Evolutionary conservation across 2,888 invertebrate species (phyloP), one percentile per base, ranked within the genome.

Genomic region (Synergus itoensis): DNA sequence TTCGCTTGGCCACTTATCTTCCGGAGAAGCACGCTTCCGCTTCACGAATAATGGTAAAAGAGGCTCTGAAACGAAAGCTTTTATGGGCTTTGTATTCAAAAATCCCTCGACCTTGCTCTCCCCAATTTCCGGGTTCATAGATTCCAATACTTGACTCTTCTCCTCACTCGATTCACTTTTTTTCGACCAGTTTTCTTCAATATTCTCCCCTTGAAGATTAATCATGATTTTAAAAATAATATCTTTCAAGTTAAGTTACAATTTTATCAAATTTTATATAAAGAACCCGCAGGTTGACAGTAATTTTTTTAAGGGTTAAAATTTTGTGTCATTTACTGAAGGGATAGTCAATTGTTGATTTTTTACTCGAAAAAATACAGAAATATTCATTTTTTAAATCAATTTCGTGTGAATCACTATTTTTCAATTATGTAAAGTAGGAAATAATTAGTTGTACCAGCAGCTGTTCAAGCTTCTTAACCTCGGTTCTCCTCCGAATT

Each of bases 351-450:
- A 60, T 60, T 12, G 60, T 60, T 60, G 18, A 2, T 11, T 60
- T 21, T 60, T 5, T 45, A 12, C 14, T 11, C 3, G 45, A 45
- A 14, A 45, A 0, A 45, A 14, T 45, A 45, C 7, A 8, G 8
- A 45, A 45, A 12, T 45, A 45, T 45, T 12, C 0, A 36, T 36
- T 36, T 36, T 5, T 36, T 36, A 7, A 36, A 36, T 36, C 36
- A 63, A 63, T 63, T 28, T 63, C 16, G 12, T 21, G 14, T 28
- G 36, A 63, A 63, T 63, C 36, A 2, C 1, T n/a, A 3, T 48
- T 69, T 69, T 69, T 16, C 48, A 69, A 48, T 69, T 69, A 69
- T 69, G 69, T 14, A 69, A 36, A 69, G 48, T 69, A 48, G 16
- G n/a, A 48, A 48, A 69, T 45, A 28, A 48, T 48, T 8, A 69